These are phyloP conservation scores for Pristionchus maxplancki DNA, from an alignment of 2,888 invertebrate genomes.

Conservation along the genomic window DNA sequence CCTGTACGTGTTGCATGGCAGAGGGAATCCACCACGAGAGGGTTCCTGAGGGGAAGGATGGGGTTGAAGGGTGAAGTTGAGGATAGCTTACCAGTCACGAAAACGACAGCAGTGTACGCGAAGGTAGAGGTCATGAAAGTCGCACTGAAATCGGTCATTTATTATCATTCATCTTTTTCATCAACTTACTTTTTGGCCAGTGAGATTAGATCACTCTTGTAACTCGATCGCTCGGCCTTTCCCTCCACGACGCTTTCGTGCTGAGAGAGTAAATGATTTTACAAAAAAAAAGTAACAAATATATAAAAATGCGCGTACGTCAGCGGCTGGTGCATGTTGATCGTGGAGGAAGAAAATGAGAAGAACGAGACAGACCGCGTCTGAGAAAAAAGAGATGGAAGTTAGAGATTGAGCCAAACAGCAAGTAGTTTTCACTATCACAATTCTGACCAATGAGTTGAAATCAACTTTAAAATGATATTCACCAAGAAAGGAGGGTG, in stretches of 20 bases:
- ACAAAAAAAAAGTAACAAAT: not conserved
- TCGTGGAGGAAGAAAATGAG: slow-evolving; percentile 72
- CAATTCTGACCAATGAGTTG: too few relatives aligned
- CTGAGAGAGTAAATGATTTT: too few relatives aligned
- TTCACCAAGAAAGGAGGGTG: slow-evolving; percentile 84
- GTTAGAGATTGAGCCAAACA: not conserved
- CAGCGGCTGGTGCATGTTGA: slow-evolving; percentile 56
- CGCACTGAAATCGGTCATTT: slow-evolving; percentile 80
- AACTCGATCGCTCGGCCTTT: not conserved
- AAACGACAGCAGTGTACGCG: slow-evolving; percentile 97
- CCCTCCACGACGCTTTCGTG: not conserved
- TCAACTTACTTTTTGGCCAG: not conserved
- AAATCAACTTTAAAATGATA: too few relatives aligned
- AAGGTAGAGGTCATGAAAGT: slow-evolving; percentile 94
- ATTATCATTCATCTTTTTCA: not conserved
- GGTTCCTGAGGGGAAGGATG: not conserved
- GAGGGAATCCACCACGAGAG: slow-evolving; percentile 85
- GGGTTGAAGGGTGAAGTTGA: not conserved
- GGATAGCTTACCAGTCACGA: slow-evolving; percentile 92
- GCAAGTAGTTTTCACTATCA: too few relatives aligned
- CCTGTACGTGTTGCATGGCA: slow-evolving; percentile 67
- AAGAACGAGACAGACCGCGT: slow-evolving; percentile 68
- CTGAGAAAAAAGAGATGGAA: slow-evolving; percentile 35
- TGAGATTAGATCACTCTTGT: not conserved
- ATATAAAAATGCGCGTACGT: slow-evolving; percentile 52